Percentiles rank a stretch among this genome's conserved stretches.
These are phyloP conservation scores for Bradypodion pumilum DNA, from an alignment of 2,797 vertebrate species.

Conservation along the genomic window DNA sequence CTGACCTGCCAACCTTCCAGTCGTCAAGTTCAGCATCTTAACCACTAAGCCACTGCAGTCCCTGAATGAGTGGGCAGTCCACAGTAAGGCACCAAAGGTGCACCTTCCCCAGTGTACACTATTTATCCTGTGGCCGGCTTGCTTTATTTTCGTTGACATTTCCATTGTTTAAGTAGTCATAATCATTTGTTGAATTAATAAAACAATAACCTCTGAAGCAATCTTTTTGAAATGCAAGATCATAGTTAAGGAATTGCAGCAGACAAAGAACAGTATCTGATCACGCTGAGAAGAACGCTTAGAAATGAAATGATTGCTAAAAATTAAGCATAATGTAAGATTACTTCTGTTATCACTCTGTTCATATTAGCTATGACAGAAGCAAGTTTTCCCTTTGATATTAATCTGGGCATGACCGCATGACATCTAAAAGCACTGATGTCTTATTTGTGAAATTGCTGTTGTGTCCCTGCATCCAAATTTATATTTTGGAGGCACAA, in stretches of 20 bases:
- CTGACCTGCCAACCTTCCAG: too few relatives aligned
- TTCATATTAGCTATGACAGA: neutral
- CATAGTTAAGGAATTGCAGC: neutral
- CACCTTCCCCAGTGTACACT: too few relatives aligned
- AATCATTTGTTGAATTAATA: neutral
- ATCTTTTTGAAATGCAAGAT: neutral
- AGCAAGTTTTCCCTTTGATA: neutral
- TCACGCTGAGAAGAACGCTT: neutral
- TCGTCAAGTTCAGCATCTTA: too few relatives aligned
- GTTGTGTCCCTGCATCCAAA: slow-evolving; percentile 40
- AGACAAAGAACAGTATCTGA: neutral
- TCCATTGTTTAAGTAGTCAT: neutral
- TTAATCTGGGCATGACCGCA: slow-evolving; percentile 17
- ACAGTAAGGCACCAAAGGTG: neutral
- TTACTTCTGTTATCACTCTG: neutral
- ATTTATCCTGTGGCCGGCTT: neutral
- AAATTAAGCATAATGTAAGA: neutral
- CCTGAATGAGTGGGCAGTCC: too few relatives aligned
- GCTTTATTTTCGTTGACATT: neutral
- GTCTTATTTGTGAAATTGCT: slow-evolving; percentile 30
- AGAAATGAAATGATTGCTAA: neutral
- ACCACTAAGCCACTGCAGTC: too few relatives aligned
- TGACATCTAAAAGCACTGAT: slow-evolving; percentile 4
- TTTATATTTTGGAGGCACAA: slow-evolving; percentile 30
- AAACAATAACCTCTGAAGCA: too few relatives aligned